Base-by-base conservation (phyloP, 2,888 invertebrate genomes). In the Choreutis nemorana region DNA sequence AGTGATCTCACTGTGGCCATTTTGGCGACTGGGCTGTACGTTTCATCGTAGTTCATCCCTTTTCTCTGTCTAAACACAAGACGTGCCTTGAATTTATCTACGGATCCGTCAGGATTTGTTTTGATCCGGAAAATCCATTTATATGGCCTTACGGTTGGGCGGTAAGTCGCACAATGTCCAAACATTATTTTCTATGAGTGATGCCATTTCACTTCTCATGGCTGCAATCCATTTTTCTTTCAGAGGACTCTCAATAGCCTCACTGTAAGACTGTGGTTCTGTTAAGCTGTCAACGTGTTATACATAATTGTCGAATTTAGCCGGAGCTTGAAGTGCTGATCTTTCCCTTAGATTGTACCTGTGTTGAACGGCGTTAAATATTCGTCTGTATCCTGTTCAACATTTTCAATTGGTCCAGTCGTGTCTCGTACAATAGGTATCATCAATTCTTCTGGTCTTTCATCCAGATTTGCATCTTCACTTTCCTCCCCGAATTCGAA, bases 151-250 rank as follows among this genome's bases (percentile, higher is more conserved):
- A 26, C 36, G 26, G 4, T 30, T 33, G 4, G 29, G 27, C 15
- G 47, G 44, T 14, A 44, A 24, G 11, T 37, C 33, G 4, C 27
- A 24, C n/a, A 46, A 26, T 4, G 32, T 35, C 48, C 49, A 46
- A 3, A 45, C 42, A 11, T 35, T 21, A 26, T 45, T 45, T 27
- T 41, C 37, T 12, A 40, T 34, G 8, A 49, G 29, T 5, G 43
- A 39, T 13, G 29, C 30, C 23, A 42, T 49, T 13, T 49, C 51
- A 25, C 35, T 31, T 14, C 44, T 26, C 39, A 50, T 44, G 6
- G 46, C 49, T 22, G 26, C 20, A 13, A 35, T 28, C 47, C 43
- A 45, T 12, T 36, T 12, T 6, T 13, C 28, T 20, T 27, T 29
- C 3, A 31, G 25, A 18, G 5, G 5, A 18, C 18, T 18, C 8